Conservation (phyloP, 2,113 vertebrate species). For the Grallaria varia region DNA sequence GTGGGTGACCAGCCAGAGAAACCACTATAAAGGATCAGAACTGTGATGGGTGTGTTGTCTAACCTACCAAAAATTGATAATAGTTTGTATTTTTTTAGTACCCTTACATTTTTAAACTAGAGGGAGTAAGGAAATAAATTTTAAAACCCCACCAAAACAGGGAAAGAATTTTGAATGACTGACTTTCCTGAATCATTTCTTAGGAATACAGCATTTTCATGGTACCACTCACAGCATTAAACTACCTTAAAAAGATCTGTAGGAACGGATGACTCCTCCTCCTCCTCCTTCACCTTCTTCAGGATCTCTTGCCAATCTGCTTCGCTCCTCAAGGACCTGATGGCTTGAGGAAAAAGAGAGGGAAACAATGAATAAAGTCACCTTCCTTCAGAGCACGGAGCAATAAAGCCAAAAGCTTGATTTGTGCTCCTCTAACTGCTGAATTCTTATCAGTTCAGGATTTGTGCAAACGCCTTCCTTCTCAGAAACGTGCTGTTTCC, state of each 20-base stretch:
- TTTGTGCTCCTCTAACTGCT: not conserved
- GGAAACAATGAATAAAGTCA: not conserved
- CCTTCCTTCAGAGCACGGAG: not conserved
- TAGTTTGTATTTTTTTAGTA: not conserved
- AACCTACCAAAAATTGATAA: not conserved
- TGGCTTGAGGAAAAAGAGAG: conserved; percentile 73
- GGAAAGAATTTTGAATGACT: not conserved
- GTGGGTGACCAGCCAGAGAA: not conserved
- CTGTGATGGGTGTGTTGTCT: not conserved
- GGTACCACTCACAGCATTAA: not conserved
- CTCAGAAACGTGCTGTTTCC: not conserved
- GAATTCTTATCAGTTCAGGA: not conserved
- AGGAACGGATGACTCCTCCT: conserved; percentile 83
- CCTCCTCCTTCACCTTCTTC: conserved; percentile 80
- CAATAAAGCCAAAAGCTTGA: not conserved
- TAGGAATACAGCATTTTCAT: not conserved
- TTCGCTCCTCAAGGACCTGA: conserved; percentile 83
- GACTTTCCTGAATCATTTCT: not conserved
- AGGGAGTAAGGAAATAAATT: not conserved
- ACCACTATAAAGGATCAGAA: not conserved
- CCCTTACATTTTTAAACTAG: not conserved
- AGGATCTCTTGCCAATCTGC: conserved; percentile 89
- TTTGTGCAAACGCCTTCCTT: too few species aligned
- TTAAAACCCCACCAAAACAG: not conserved
- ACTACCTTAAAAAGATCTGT: conserved; percentile 89